Evolutionary conservation across 2,113 vertebrate genomes (phyloP), one percentile per base, ranked within the genome.

Genomic region (Patagioenas fasciata): DNA sequence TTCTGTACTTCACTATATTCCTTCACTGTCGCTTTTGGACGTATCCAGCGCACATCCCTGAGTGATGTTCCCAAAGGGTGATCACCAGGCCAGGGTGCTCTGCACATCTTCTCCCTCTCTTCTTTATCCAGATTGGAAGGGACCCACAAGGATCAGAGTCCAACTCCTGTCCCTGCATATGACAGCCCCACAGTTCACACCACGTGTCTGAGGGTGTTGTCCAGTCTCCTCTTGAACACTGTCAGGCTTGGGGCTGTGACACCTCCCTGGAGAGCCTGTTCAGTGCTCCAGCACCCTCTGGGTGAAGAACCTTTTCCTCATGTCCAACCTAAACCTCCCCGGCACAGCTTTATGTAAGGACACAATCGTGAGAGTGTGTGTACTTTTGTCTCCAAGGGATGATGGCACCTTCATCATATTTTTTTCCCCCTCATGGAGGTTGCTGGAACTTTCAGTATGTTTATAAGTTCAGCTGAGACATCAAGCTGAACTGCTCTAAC

Each of bases 331-430:
- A 8, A 47, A 47, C 44, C 44, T 47, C 44, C 44, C 44, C 9
- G 18, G 44, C 44, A 47, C 44, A 47, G 44, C 18, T 47, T 47
- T 47, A 47, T 19, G 44, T 47, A n/a, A 10, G 34, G 5, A 26
- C 13, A 9, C 0, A 1, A 47, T 20, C 21, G 14, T 3, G 7
- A 29, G 6, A 67, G 5, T 1, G 16, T 5, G 28, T 6, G 48
- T 64, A 34, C 10, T 42, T 77, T 23, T 69, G 13, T 65, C 70
- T 61, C 40, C 58, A 23, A 0, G 3, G 48, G 11, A 11, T 13
- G 18, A 60, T 9, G 10, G 23, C 47, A 74, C 7, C 31, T 72
- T 44, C 58, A 60, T 21, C 72, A 78, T 28, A 10, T 18, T 77
- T 62, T 2, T 31, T 2, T 5, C 50, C 18, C 17, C 29, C 6